Conservation (phyloP, 2,113 vertebrate genomes). For the Taxidea taxus region DNA sequence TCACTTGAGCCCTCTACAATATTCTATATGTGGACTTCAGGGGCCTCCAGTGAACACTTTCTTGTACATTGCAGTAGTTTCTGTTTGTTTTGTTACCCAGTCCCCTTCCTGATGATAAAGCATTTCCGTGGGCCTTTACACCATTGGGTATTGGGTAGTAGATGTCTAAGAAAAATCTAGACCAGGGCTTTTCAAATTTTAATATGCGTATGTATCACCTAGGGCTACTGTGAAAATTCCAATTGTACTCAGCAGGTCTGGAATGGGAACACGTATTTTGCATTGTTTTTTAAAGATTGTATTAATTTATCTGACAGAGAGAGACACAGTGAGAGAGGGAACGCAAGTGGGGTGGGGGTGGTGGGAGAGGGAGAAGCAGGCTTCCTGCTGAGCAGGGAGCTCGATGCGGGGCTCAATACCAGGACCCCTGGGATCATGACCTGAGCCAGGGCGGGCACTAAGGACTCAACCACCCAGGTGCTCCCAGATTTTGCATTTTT, state of each 20-base stretch:
- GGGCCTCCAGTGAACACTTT: neutral
- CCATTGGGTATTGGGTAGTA: neutral
- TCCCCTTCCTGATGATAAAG: neutral
- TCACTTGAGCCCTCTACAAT: neutral
- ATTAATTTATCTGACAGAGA: neutral
- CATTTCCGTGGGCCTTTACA: neutral
- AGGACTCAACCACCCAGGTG: neutral
- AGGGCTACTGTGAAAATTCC: neutral
- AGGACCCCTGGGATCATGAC: neutral
- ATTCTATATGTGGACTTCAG: neutral
- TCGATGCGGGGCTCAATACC: accelerated
- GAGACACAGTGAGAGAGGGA: neutral
- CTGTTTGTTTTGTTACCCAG: neutral
- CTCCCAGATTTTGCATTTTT: neutral
- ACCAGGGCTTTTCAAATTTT: neutral
- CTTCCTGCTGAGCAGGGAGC: too few species aligned
- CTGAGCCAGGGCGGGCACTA: neutral
- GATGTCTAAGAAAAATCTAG: neutral
- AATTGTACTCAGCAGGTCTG: neutral
- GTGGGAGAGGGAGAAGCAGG: neutral
- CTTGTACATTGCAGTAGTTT: neutral
- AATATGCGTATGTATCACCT: neutral
- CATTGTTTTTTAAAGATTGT: neutral
- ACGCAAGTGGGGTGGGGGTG: neutral
- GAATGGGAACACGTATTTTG: neutral